Evolutionary conservation across 2,797 vertebrate genomes (phyloP), one percentile per base, ranked within the genome.

Genomic region (Myiotriccus ornatus): DNA sequence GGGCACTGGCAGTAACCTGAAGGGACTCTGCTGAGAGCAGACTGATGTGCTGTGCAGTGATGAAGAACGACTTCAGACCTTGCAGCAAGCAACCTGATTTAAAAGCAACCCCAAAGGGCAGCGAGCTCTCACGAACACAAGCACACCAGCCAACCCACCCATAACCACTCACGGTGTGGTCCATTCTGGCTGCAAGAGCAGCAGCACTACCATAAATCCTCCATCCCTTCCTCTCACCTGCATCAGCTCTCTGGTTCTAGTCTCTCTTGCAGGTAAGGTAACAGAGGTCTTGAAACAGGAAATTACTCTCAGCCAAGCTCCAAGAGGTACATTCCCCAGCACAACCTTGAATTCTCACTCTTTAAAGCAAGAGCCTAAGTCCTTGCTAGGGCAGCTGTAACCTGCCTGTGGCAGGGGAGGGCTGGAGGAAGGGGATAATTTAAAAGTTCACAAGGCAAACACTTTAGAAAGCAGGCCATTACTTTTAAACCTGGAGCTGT

Each of bases 81-180:
- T 1, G 5, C 11, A 82, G 76, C 69, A 56, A 86, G 52, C 3
- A 14, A 90, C 69, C 50, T 8, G 64, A 89, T 84, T 92, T 91
- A 86, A 92, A 89, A 59, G 10, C 49, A 86, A 39, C 27, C 70
- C 85, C 77, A 79, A 78, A 73, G 76, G 69, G 67, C 83, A 82
- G 41, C 0, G 2, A 89, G 67, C 56, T 76, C 67, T 73, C 55
- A 39, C 5, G 1, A 46, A 47, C 14, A 19, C 0, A 10, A 87
- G 32, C 2, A 1, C 55, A 83, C 39, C 47, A 77, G 56, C 34
- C 77, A 79, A 49, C 12, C 20, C 79, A 49, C 11, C 25, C 37
- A 27, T 1, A 53, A 23, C 70, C 55, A 32, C 1, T 3, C 32
- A 14, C 23, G 0, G 3, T 3, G 0, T 16, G 41, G 49, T 44